phyloP scores from a whole-genome alignment of 64 coral and sea anemone genomes.

The Trachythela sp. region DNA sequence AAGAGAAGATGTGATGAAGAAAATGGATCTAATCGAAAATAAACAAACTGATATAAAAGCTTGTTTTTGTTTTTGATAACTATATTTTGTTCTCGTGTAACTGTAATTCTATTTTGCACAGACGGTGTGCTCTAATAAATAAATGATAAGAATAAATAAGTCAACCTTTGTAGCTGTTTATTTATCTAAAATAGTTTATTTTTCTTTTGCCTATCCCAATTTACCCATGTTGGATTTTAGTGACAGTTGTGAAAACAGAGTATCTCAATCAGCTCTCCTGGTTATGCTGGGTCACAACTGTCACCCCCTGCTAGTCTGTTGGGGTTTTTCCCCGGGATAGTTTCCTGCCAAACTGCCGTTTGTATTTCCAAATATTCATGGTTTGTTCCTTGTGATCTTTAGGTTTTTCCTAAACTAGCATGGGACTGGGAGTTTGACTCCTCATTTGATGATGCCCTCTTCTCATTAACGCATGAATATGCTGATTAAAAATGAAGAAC shows the following conservation, averaged over 20 bases:
- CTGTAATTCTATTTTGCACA: no score
- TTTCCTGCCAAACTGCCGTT: neutral
- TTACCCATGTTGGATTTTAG: neutral
- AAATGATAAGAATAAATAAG: no score
- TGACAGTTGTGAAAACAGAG: slow-evolving; percentile 1
- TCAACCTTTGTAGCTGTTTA: neutral
- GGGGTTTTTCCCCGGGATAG: neutral
- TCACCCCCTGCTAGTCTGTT: neutral
- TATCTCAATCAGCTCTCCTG: neutral
- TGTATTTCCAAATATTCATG: no score
- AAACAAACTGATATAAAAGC: neutral
- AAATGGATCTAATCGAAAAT: neutral
- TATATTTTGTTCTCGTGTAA: no score
- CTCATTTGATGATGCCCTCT: no score
- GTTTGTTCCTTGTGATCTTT: no score
- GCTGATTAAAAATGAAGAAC: no score
- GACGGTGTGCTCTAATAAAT: no score
- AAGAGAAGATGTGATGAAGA: slow-evolving; percentile 20
- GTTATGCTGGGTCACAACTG: slow-evolving; percentile 15
- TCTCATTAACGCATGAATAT: no score
- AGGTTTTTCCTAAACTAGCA: no score
- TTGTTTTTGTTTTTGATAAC: neutral
- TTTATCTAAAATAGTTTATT: neutral
- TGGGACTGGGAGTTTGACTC: no score
- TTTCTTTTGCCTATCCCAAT: neutral